phyloP scores from a whole-genome alignment of 64 coral and sea anemone species.

The Actinia equina region DNA sequence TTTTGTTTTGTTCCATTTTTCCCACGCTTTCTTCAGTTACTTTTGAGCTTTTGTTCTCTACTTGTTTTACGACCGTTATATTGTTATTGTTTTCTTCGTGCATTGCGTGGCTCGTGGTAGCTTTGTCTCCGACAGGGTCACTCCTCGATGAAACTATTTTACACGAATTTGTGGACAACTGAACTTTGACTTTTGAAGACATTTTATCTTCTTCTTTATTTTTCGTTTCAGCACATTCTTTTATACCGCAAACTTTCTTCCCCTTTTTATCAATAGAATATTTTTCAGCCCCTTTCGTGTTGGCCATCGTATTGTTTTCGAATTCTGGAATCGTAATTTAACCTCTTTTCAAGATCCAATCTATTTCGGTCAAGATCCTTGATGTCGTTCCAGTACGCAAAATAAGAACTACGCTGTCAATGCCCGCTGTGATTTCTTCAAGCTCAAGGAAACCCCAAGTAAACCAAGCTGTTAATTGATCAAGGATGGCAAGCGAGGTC shows the following conservation, averaged over 20 bases:
- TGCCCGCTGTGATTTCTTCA: not conserved
- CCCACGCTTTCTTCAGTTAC: not conserved
- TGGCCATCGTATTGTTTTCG: not conserved
- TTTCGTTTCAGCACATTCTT: not conserved
- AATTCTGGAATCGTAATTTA: not conserved
- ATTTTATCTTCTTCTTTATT: not conserved
- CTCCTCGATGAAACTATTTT: not conserved
- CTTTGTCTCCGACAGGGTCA: not conserved
- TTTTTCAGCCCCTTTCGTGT: not conserved
- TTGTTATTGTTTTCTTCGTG: not conserved
- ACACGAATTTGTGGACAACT: not conserved
- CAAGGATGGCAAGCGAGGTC: not conserved
- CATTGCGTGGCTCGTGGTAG: not conserved
- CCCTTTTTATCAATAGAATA: not conserved
- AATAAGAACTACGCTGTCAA: not conserved
- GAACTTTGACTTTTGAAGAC: slow-evolving; percentile 5
- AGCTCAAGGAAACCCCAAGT: not conserved
- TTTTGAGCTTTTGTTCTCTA: not conserved
- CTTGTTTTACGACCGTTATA: not conserved
- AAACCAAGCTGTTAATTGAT: slow-evolving; percentile 13
- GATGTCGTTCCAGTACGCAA: not conserved
- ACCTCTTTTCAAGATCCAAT: not conserved
- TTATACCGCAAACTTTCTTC: not conserved
- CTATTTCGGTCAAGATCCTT: not conserved
- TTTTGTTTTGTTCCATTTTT: not conserved